A percentile compares a stretch with the other conserved stretches of the same genome.
These are phyloP conservation scores for Drosophila siamana DNA, from an alignment of 2,888 invertebrate genomes.

Conservation along the genomic window DNA sequence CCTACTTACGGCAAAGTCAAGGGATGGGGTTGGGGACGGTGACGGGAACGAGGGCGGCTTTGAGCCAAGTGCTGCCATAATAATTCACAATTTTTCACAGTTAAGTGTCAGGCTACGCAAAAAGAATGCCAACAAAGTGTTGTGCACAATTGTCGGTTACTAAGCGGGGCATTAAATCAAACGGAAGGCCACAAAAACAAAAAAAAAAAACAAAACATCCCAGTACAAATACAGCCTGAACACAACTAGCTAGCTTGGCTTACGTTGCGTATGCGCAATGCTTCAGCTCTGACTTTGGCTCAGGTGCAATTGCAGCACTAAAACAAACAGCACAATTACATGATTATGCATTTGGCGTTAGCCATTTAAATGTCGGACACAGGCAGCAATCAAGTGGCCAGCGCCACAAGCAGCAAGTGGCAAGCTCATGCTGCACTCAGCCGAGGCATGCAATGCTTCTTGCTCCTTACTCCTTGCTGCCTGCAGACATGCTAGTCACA, in stretches of 20 bases:
- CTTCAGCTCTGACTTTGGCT: constrained; percentile 14
- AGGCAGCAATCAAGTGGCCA: constrained; percentile 45
- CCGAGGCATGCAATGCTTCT: not conserved
- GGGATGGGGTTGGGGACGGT: too few relatives aligned
- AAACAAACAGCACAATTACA: constrained; percentile 57
- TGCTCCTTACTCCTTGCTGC: not conserved
- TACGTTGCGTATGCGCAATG: constrained; percentile 65
- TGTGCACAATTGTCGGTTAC: constrained; percentile 72
- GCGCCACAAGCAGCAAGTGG: constrained; percentile 20
- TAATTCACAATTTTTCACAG: constrained; percentile 82
- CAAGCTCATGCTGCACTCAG: constrained; percentile 8
- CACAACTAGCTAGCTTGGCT: constrained; percentile 29
- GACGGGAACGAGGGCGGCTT: not conserved
- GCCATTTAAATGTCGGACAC: constrained; percentile 56
- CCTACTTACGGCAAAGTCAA: constrained; percentile 29
- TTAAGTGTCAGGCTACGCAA: constrained; percentile 75
- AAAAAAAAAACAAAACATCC: constrained; percentile 38
- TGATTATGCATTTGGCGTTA: constrained; percentile 72
- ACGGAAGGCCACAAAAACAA: constrained; percentile 37
- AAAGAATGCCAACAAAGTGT: constrained; percentile 58
- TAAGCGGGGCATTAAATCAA: constrained; percentile 79
- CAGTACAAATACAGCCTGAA: constrained; percentile 4
- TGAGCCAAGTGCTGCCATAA: constrained; percentile 64
- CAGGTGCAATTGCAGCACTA: constrained; percentile 52
- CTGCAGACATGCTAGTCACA: not conserved